These are phyloP conservation scores for Drosophila quinaria DNA, from an alignment of 2,888 invertebrate genomes.

Conservation along the genomic window DNA sequence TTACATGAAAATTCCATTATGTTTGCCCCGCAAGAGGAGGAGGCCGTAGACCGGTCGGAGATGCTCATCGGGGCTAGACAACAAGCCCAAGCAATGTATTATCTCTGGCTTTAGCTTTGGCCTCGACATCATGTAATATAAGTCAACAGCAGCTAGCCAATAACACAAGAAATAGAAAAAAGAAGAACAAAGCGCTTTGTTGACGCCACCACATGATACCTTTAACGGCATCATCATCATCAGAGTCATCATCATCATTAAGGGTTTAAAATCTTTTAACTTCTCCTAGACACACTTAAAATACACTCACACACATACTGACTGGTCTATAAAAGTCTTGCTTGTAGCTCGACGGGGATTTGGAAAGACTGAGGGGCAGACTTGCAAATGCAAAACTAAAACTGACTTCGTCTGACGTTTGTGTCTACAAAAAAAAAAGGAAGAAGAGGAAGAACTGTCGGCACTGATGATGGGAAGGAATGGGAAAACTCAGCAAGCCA, in stretches of 20 bases:
- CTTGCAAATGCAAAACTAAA: slow-evolving; percentile 64
- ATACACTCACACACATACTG: slow-evolving; percentile 9
- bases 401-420: slow-evolving; percentile 54
- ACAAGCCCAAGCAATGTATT: slow-evolving; percentile 70
- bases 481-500: slow-evolving; percentile 73
- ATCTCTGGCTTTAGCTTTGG: slow-evolving; percentile 60
- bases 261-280: slow-evolving; percentile 64
- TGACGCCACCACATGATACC: slow-evolving; percentile 62
- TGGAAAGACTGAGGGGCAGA: slow-evolving; percentile 20
- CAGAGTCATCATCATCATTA: slow-evolving; percentile 63
- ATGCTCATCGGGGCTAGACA: slow-evolving; percentile 46
- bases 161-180: slow-evolving; percentile 51
- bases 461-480: slow-evolving; percentile 51
- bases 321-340: slow-evolving; percentile 54
- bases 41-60: slow-evolving; percentile 53
- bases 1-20: slow-evolving; percentile 79
- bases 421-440: slow-evolving; percentile 28
- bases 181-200: slow-evolving; percentile 58
- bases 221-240: slow-evolving; percentile 56
- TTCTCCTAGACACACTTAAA: slow-evolving; percentile 37
- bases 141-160: slow-evolving; percentile 74
- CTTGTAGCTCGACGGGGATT: slow-evolving; percentile 17
- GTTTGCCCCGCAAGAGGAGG: slow-evolving; percentile 49
- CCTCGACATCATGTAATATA: slow-evolving; percentile 62
- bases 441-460: slow-evolving; percentile 10